phyloP scores from a whole-genome alignment of 2,797 vertebrate genomes.

The Takifugu rubripes region DNA sequence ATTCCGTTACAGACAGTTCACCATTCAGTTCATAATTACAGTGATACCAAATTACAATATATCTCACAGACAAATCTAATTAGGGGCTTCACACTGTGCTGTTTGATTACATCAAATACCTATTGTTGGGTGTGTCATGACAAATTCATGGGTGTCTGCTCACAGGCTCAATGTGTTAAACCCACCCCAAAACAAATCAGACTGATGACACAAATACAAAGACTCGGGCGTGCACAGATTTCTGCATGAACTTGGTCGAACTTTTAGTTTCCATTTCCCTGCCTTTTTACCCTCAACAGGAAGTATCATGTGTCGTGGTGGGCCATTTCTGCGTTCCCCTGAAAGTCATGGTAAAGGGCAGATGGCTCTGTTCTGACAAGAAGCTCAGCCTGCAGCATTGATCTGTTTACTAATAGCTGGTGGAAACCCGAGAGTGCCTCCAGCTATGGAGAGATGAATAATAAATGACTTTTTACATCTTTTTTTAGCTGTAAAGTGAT shows the following conservation, averaged over 20 bases:
- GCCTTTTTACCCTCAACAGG: slow-evolving; percentile 32
- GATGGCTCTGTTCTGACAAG: slow-evolving; percentile 68
- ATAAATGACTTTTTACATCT: slow-evolving; percentile 78
- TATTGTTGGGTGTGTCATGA: slow-evolving; percentile 59
- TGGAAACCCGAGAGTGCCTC: slow-evolving; percentile 76
- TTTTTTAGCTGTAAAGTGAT: slow-evolving; percentile 77
- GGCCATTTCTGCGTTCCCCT: slow-evolving; percentile 51
- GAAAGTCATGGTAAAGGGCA: slow-evolving; percentile 75
- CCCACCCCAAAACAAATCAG: slow-evolving; percentile 57
- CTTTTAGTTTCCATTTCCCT: not conserved
- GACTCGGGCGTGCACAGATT: slow-evolving; percentile 23
- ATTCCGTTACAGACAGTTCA: slow-evolving; percentile 68
- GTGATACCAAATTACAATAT: slow-evolving; percentile 68
- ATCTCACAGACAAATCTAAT: slow-evolving; percentile 69
- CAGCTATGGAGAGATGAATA: slow-evolving; percentile 76
- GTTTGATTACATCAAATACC: slow-evolving; percentile 70
- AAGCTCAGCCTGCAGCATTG: slow-evolving; percentile 75
- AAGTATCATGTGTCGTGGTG: slow-evolving; percentile 48
- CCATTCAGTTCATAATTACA: slow-evolving; percentile 73
- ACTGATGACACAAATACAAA: slow-evolving; percentile 59
- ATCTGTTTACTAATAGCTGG: slow-evolving; percentile 85
- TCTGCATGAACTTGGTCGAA: slow-evolving; percentile 11
- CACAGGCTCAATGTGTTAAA: slow-evolving; percentile 50
- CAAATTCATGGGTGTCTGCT: slow-evolving; percentile 50
- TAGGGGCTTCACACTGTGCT: slow-evolving; percentile 65